phyloP scores from a whole-genome alignment of 2,888 invertebrate genomes.

The Onchidella celtica region DNA sequence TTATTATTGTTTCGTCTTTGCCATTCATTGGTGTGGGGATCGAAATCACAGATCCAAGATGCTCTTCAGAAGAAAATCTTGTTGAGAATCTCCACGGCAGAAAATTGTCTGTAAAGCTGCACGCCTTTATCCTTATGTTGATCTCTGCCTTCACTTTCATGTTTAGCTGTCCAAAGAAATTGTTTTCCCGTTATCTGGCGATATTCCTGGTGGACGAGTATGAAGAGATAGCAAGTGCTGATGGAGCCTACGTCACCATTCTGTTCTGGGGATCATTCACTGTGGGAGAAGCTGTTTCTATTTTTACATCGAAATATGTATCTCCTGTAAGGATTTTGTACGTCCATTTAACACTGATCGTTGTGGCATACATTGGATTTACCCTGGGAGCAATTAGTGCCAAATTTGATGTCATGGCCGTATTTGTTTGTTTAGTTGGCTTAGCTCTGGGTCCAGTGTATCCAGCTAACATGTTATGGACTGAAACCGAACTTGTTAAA shows the following conservation, averaged over 20 bases:
- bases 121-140: conserved; percentile 68
- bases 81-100: no score
- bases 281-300: conserved; percentile 74
- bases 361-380: conserved; percentile 15
- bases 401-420: conserved; percentile 54
- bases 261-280: conserved; percentile 80
- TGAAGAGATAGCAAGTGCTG: conserved; percentile 69
- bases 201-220: conserved; percentile 75
- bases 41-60: no score
- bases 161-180: conserved; percentile 79
- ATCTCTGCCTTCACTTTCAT: conserved; percentile 75
- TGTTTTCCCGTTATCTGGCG: conserved; percentile 77
- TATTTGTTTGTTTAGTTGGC: conserved; percentile 66
- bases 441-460: conserved; percentile 79
- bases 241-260: conserved; percentile 75
- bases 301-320: no score
- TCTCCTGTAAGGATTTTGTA: no score
- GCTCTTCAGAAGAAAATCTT: no score
- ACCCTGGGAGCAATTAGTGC: conserved; percentile 3
- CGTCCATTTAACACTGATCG: no score
- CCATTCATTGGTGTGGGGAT: no score
- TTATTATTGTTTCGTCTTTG: no score
- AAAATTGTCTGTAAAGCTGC: conserved; percentile 51
- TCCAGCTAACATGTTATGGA: conserved; percentile 79
- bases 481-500: conserved; percentile 76